Evolutionary conservation across 1,140 invertebrate species (phyloP).

Genomic region (Apis florea): DNA sequence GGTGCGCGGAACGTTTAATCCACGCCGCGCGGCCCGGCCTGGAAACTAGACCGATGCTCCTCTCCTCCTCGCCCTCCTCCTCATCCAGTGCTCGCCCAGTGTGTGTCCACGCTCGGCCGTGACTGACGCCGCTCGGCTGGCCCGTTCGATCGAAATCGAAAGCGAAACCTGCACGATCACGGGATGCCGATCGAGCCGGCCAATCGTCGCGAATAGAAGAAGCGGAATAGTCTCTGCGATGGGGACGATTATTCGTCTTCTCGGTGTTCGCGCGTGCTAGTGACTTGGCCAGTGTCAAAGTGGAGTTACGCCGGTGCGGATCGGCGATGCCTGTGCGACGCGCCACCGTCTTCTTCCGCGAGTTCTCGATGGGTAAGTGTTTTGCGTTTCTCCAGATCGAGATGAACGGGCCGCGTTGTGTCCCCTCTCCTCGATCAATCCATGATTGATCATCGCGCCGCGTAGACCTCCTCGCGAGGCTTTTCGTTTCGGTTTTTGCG

Average conservation of each 20-base stretch:
- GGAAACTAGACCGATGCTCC: slow-evolving; percentile 31
- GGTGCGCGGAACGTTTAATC: slow-evolving; percentile 38
- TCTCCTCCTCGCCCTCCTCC: background rate
- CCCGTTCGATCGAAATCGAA: slow-evolving; percentile 32
- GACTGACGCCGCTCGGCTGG: background rate
- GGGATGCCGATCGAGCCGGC: slow-evolving; percentile 30
- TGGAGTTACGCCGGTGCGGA: slow-evolving; percentile 30
- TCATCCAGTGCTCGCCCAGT: no score
- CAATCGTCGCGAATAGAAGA: slow-evolving; percentile 43
- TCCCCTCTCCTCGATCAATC: no score
- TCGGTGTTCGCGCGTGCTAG: slow-evolving; percentile 49
- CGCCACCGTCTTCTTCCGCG: background rate
- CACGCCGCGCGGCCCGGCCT: no score
- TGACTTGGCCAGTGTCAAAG: slow-evolving; percentile 52
- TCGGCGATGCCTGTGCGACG: background rate
- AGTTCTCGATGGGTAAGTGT: slow-evolving; percentile 18
- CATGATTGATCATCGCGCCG: no score
- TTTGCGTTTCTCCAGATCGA: background rate
- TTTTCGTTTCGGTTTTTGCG: no score
- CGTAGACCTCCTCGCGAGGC: no score
- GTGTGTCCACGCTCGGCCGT: slow-evolving; percentile 11
- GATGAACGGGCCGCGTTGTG: no score
- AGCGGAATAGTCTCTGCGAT: slow-evolving; percentile 38
- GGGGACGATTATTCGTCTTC: slow-evolving; percentile 39
- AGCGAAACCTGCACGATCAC: background rate